Conservation (phyloP, 2,888 invertebrate species). For the Icerya purchasi region DNA sequence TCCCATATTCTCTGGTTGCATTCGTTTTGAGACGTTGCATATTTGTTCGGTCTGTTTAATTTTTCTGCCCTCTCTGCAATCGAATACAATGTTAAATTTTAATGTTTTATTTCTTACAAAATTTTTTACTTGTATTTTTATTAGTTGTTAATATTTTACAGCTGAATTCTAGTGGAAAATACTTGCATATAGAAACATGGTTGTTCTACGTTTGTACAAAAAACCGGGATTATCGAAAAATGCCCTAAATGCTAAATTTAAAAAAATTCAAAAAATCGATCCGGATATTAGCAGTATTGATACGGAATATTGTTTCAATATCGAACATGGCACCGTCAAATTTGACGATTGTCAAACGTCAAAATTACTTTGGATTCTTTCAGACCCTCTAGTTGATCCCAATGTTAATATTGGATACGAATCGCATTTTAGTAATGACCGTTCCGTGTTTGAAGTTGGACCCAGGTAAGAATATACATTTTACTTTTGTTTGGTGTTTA, state of each 20-base stretch:
- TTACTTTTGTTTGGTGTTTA: neutral
- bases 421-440: constrained; percentile 17
- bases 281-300: constrained; percentile 30
- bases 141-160: too few relatives aligned
- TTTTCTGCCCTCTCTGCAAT: too few relatives aligned
- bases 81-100: too few relatives aligned
- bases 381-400: constrained; percentile 42
- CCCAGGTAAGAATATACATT: constrained; percentile 38
- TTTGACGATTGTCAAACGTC: constrained; percentile 38
- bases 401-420: constrained; percentile 30
- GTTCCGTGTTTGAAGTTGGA: constrained; percentile 57
- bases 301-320: constrained; percentile 62
- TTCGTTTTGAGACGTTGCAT: too few relatives aligned
- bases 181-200: too few relatives aligned
- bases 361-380: constrained; percentile 55
- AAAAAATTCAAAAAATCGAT: constrained; percentile 18
- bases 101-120: too few relatives aligned
- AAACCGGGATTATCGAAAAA: neutral
- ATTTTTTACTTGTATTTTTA: too few relatives aligned
- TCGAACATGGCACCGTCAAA: constrained; percentile 33
- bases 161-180: too few relatives aligned
- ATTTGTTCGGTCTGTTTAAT: too few relatives aligned
- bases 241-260: constrained; percentile 18
- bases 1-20: too few relatives aligned
- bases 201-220: neutral